Evolutionary conservation across 2,888 invertebrate species (phyloP).

Genomic region (Dicranocentrus wangi): DNA sequence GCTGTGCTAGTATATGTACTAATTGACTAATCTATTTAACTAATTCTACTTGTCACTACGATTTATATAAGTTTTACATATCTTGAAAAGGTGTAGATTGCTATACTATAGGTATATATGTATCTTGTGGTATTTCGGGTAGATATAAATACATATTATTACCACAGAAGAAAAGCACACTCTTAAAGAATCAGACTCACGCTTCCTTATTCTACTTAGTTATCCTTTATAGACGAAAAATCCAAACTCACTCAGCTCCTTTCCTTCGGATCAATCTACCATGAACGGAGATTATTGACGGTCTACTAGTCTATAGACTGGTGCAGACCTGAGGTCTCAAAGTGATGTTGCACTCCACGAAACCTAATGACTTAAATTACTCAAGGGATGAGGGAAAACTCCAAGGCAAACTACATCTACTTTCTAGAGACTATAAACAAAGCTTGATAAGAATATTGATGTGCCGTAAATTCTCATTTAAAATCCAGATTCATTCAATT

Average conservation of each 20-base stretch:
- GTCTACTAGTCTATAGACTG: too few species aligned
- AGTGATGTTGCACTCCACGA: slow-evolving; percentile 15
- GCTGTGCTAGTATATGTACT: too few species aligned
- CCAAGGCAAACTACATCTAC: slow-evolving; percentile 34
- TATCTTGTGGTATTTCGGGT: too few species aligned
- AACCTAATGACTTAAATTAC: neutral
- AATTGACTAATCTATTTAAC: neutral
- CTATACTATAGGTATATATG: too few species aligned
- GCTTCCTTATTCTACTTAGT: neutral
- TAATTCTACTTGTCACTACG: neutral
- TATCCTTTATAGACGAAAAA: slow-evolving; percentile 22
- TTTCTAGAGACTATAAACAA: slow-evolving; percentile 22
- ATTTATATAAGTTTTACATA: too few species aligned
- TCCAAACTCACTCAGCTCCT: slow-evolving; percentile 35
- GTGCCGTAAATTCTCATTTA: neutral
- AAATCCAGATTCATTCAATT: slow-evolving; percentile 3
- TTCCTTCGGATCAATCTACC: neutral
- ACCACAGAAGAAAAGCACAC: slow-evolving; percentile 7
- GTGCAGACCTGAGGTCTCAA: slow-evolving; percentile 17
- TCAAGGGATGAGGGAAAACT: slow-evolving; percentile 14
- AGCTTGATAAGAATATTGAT: slow-evolving; percentile 15
- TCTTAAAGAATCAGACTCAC: neutral
- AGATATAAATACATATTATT: too few species aligned
- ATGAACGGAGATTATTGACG: neutral
- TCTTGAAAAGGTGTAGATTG: too few species aligned